Base-by-base conservation (phyloP, 2,888 invertebrate genomes). In the Scaeva pyrastri region DNA sequence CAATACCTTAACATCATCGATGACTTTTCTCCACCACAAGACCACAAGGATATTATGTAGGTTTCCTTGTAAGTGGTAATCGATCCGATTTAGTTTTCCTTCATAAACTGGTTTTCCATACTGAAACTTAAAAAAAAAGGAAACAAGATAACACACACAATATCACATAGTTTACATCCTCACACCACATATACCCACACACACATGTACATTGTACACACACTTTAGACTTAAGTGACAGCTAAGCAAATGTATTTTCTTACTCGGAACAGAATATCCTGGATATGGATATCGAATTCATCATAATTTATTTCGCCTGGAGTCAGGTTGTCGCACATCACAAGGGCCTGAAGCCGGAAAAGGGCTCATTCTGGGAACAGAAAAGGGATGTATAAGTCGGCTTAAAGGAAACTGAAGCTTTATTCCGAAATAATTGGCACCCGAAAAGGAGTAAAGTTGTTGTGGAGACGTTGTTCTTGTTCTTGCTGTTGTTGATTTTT, bases 61-160 rank as follows among this genome's bases (percentile, higher is more conserved):
- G 7, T 50, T 74, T 23, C 58, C 64, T 74, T 43, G 58, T 58
- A 80, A 75, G 75, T 72, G 75, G 71, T 52, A 72, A 85, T 80
- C 68, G 72, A 80, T 80, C 66, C 55, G 58, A 66, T 48, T 26
- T 52, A 36, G 12, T 21, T 66, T n/a, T 52, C 52, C 7, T 55
- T 58, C 14, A 48, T 48, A 52, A 26, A 19, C 60, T 39, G 56
- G 36, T 48, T 70, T 71, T 76, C 3, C 36, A 52, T 31, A 52
- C 4, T 21, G 39, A 6, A 68, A 21, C 14, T 19, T 36, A 16
- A 12, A 66, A 64, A 45, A 23, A 31, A 8, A 43, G n/a, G 10
- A 16, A 14, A 19, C 1, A 21, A 52, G 0, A 39, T n/a, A 66
- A 14, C 3, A 48, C 8, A 48, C 12, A 19, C 12, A n/a, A n/a